phyloP scores from a whole-genome alignment of 2,888 invertebrate genomes.

The Atethmia centrago region DNA sequence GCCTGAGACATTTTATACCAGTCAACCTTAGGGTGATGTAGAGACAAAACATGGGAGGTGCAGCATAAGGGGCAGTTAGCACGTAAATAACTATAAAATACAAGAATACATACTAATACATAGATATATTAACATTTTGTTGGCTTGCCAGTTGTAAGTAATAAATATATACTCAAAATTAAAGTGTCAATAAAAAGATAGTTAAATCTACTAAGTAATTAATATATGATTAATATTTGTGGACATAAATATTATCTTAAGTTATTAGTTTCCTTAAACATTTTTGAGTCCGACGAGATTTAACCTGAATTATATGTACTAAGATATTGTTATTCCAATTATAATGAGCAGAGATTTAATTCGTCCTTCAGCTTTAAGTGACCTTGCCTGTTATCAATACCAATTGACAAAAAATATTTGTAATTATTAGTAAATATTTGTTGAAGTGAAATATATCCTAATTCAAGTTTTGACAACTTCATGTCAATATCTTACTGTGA shows the following conservation, averaged over 20 bases:
- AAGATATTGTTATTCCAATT: conserved; percentile 5
- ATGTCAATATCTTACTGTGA: not conserved
- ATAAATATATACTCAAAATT: not conserved
- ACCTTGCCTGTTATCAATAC: not conserved
- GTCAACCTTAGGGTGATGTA: too few species aligned
- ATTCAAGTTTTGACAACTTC: not conserved
- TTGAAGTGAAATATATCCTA: not conserved
- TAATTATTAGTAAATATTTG: not conserved
- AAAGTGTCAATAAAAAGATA: not conserved
- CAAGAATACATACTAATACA: too few species aligned
- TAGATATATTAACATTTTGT: not conserved
- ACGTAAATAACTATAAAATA: too few species aligned
- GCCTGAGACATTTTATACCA: too few species aligned
- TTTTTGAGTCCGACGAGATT: not conserved
- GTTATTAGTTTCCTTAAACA: not conserved
- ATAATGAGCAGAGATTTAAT: conserved; percentile 19
- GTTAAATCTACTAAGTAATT: not conserved
- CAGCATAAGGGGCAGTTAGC: too few species aligned
- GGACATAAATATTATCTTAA: too few species aligned
- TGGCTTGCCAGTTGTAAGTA: not conserved
- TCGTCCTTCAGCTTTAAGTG: conserved; percentile 2
- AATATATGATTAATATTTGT: not conserved
- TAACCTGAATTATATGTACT: not conserved
- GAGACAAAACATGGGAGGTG: too few species aligned
- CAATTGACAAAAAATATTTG: too few species aligned